These are phyloP conservation scores for Strigamia transsilvanica DNA, from an alignment of 2,888 invertebrate genomes.

Conservation along the genomic window DNA sequence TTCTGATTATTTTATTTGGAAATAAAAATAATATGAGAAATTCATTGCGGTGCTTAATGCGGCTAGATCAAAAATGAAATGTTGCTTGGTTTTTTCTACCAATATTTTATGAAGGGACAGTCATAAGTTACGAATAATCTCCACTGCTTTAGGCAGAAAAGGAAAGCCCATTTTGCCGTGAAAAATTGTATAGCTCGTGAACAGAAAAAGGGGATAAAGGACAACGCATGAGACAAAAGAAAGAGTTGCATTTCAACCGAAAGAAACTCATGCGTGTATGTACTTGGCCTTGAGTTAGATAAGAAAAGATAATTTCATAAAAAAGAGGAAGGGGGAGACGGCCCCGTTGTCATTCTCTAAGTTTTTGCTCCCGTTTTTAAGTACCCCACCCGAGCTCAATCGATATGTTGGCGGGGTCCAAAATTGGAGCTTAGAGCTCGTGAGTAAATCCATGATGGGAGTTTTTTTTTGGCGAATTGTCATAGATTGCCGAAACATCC, in stretches of 20 bases:
- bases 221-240: conserved; percentile 35
- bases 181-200: conserved; percentile 9
- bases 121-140: conserved; percentile 41
- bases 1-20: too few species aligned
- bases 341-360: not conserved
- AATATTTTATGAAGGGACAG: conserved; percentile 27
- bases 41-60: not conserved
- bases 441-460: conserved; percentile 51
- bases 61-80: conserved; percentile 7
- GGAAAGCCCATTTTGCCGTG: conserved; percentile 17
- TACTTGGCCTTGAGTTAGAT: conserved; percentile 38
- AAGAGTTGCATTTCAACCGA: conserved; percentile 51
- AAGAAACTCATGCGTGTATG: conserved; percentile 48
- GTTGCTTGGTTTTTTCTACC: not conserved
- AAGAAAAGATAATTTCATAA: not conserved
- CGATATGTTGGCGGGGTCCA: conserved; percentile 36
- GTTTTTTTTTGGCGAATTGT: conserved; percentile 52
- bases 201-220: conserved; percentile 5
- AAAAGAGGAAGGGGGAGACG: conserved; percentile 8
- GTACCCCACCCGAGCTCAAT: conserved; percentile 35
- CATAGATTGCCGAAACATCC: conserved; percentile 35
- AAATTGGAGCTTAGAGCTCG: conserved; percentile 50
- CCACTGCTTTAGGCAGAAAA: conserved; percentile 27
- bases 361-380: conserved; percentile 4
- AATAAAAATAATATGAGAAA: not conserved